Evolutionary conservation across 1,140 invertebrate species (phyloP), one percentile per base, ranked within the genome.

Genomic region (Druon quercuslanigerum): DNA sequence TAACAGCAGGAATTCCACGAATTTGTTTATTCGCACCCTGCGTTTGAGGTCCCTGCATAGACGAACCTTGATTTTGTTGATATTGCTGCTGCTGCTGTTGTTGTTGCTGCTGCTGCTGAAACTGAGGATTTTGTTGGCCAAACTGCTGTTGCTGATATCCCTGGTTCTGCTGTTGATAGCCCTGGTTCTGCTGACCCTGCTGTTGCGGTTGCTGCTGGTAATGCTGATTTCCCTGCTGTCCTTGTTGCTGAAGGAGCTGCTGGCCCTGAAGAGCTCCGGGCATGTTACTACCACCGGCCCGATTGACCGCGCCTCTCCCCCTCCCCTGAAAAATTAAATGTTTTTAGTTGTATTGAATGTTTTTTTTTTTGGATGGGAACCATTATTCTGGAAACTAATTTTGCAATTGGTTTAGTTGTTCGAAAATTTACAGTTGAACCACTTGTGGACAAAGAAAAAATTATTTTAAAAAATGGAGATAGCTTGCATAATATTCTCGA

Each of bases 261-360:
- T 89, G 89, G 86, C 88, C 88, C 75, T 90, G 90, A 79, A 86
- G 84, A 80, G 84, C 86, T 80, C 87, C 87, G 5, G 86, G 87
- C 80, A 91, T 87, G 89, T 93, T 93, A 94, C 93, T 94, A 94
- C 93, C 93, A 94, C 88, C 92, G 93, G 86, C 89, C 88, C 90
- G 90, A 89, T 89, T 92, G 88, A 79, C 88, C 87, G 82, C 88
- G 88, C 90, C 88, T 92, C 91, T 93, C 92, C 92, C 92, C 92
- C 91, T 93, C 93, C 91, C 92, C 92, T 93, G 87, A 77, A 91
- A 90, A 66, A 66, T 3, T 33, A 12, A 11, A 40, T 40, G 7
- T 14, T 40, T 40, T 66, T 40, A 7, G 14, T 5, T 46, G n/a
- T 8, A 13, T 66, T 66, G 40, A 8, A 46, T 46, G 9, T 1